Conservation (phyloP, 2,797 vertebrate genomes). For the Sparus aurata region DNA sequence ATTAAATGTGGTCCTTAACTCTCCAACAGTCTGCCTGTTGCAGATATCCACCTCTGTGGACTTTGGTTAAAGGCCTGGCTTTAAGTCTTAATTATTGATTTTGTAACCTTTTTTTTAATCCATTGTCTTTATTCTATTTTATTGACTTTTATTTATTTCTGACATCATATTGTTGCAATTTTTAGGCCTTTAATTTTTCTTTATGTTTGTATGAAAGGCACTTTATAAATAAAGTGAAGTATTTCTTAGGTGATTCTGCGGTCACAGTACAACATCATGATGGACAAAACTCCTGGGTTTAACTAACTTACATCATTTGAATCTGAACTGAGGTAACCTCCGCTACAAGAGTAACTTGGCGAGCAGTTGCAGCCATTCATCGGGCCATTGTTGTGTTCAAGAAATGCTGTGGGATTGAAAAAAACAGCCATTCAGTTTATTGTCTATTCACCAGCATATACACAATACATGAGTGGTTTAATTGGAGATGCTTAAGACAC, state of each 20-base stretch:
- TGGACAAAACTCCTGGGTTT: neutral
- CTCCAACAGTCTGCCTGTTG: too few species aligned
- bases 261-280: neutral
- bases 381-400: conserved; percentile 26
- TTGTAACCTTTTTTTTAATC: too few species aligned
- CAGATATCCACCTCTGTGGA: too few species aligned
- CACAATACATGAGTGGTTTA: neutral
- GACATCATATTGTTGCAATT: too few species aligned
- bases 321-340: conserved; percentile 80
- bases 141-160: too few species aligned
- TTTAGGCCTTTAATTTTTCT: too few species aligned
- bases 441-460: neutral
- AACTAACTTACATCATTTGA: conserved; percentile 82
- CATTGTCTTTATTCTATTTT: too few species aligned
- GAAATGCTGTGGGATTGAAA: conserved; percentile 45
- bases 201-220: too few species aligned
- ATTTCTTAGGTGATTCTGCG: neutral
- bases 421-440: neutral
- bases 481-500: conserved; percentile 40
- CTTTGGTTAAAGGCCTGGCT: too few species aligned
- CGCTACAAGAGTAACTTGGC: conserved; percentile 78
- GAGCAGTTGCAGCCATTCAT: conserved; percentile 72
- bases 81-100: too few species aligned
- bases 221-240: too few species aligned
- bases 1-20: too few species aligned